These are phyloP conservation scores for Bradypodion pumilum DNA, from an alignment of 2,797 vertebrate species.

Conservation along the genomic window DNA sequence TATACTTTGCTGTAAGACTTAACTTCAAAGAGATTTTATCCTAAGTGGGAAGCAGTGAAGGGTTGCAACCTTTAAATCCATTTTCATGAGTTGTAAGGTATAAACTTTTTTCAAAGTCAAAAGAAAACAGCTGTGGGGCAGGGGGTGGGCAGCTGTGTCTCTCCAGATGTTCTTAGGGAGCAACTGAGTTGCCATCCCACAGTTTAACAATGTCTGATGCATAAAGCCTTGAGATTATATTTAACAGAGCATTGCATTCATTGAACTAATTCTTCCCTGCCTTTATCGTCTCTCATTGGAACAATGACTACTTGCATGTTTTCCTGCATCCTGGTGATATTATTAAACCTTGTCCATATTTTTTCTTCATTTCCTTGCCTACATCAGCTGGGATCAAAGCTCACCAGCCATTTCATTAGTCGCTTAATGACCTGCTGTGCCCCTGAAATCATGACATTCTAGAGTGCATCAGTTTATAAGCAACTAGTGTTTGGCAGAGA, in stretches of 20 bases:
- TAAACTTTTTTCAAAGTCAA: neutral
- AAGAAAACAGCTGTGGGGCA: conserved; percentile 8
- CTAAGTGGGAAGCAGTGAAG: neutral
- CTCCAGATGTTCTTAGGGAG: neutral
- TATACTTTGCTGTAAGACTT: neutral
- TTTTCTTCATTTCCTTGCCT: conserved; percentile 57
- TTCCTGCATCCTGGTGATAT: conserved; percentile 55
- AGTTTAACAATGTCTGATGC: neutral
- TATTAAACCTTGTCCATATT: conserved; percentile 54
- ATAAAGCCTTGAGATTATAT: neutral
- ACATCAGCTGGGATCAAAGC: conserved; percentile 63
- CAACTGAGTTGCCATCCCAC: neutral
- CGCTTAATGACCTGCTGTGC: conserved; percentile 63
- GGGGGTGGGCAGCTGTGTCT: neutral
- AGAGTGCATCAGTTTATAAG: conserved; percentile 64
- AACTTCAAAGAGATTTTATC: neutral
- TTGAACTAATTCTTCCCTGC: conserved; percentile 32
- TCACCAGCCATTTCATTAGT: conserved; percentile 61
- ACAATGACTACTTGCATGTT: neutral
- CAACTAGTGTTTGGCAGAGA: conserved; percentile 54
- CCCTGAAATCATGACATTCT: conserved; percentile 57
- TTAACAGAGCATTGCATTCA: conserved; percentile 33
- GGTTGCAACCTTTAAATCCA: neutral
- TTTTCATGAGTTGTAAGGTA: neutral
- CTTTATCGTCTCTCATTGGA: conserved; percentile 28